These are phyloP conservation scores for Hypomesus transpacificus DNA, from an alignment of 2,113 vertebrate species.

Conservation along the genomic window DNA sequence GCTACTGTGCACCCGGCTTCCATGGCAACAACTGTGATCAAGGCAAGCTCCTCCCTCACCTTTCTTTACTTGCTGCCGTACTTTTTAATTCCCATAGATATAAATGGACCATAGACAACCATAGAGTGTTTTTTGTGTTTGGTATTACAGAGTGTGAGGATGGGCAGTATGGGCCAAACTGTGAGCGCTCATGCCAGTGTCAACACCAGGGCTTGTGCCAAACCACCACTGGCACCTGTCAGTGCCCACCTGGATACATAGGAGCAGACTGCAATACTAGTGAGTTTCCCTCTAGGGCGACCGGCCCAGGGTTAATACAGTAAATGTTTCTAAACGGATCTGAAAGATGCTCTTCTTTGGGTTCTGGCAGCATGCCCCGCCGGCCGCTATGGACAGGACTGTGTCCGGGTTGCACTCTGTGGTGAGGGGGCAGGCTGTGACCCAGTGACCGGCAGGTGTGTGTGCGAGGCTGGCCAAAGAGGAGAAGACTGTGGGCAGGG, in stretches of 20 bases:
- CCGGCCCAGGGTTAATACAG: not conserved
- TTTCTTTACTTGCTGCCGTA: not conserved
- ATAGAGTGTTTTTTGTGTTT: not conserved
- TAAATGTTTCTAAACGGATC: no score
- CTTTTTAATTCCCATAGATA: no score
- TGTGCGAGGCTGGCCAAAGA: constrained; percentile 70
- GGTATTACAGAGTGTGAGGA: constrained; percentile 70
- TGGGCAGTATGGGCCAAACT: constrained; percentile 76
- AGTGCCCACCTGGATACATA: constrained; percentile 78
- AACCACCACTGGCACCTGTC: constrained; percentile 71
- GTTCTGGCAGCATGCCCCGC: constrained; percentile 74
- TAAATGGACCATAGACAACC: no score
- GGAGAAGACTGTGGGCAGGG: constrained; percentile 77
- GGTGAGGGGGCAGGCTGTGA: constrained; percentile 68
- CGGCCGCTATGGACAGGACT: constrained; percentile 75
- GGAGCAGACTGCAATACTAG: constrained; percentile 79
- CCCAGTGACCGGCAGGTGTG: constrained; percentile 74
- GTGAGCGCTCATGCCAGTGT: constrained; percentile 73
- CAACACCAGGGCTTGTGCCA: constrained; percentile 74
- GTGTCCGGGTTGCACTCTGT: constrained; percentile 70
- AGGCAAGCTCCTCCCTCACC: not conserved
- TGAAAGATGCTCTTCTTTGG: not conserved
- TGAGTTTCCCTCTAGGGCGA: constrained; percentile 62
- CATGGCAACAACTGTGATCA: constrained; percentile 3
- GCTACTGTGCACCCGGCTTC: constrained; percentile 75